Percentiles rank a stretch among this genome's conserved stretches.
These are phyloP conservation scores for Hippoglossus stenolepis DNA, from an alignment of 2,113 vertebrate genomes.

Conservation along the genomic window DNA sequence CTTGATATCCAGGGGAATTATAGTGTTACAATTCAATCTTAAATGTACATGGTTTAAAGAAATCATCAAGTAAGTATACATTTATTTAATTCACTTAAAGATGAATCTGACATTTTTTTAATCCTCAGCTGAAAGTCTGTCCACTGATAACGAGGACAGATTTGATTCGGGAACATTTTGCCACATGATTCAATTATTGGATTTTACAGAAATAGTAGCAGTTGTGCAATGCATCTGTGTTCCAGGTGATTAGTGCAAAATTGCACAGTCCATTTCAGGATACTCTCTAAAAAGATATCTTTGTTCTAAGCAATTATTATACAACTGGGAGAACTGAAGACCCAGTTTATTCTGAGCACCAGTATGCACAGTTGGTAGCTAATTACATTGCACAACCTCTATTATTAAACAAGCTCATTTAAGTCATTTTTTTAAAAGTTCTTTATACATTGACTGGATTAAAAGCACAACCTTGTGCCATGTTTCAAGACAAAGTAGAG, in stretches of 20 bases:
- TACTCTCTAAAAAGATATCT: too few relatives aligned
- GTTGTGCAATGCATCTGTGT: too few relatives aligned
- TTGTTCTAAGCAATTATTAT: neutral
- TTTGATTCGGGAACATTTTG: too few relatives aligned
- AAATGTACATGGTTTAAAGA: neutral
- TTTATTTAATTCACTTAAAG: too few relatives aligned
- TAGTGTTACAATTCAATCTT: neutral
- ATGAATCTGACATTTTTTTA: too few relatives aligned
- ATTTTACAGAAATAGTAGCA: too few relatives aligned
- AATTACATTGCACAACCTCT: neutral
- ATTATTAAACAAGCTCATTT: neutral
- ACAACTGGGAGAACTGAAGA: neutral
- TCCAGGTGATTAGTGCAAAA: too few relatives aligned
- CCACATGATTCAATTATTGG: too few relatives aligned
- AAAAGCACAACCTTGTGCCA: neutral
- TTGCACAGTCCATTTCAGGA: too few relatives aligned
- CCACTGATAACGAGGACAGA: too few relatives aligned
- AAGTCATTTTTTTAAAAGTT: neutral
- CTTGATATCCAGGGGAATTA: neutral
- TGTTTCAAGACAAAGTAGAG: neutral
- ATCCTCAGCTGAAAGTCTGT: too few relatives aligned
- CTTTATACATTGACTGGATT: neutral
- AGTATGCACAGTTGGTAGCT: neutral
- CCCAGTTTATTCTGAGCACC: neutral
- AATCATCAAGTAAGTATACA: too few relatives aligned